Conservation (phyloP, 2,113 vertebrate species). For the Daubentonia madagascariensis region DNA sequence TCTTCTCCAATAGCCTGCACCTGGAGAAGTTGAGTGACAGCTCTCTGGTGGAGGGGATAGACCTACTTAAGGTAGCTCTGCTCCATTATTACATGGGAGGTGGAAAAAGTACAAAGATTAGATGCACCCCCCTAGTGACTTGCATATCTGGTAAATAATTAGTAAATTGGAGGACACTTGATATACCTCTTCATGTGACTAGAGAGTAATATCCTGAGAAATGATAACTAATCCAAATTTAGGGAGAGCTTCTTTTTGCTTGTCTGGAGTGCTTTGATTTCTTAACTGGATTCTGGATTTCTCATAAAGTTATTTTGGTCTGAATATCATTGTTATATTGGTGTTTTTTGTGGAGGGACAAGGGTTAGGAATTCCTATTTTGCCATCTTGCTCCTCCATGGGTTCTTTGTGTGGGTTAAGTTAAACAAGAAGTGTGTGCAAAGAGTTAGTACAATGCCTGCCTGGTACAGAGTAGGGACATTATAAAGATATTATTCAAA, state of each 20-base stretch:
- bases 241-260: neutral
- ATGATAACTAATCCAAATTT: neutral
- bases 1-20: neutral
- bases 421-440: neutral
- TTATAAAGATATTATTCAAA: neutral
- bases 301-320: neutral
- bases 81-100: neutral
- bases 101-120: neutral
- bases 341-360: neutral
- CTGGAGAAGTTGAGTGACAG: slow-evolving; percentile 24
- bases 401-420: neutral
- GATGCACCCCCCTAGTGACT: neutral
- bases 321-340: neutral
- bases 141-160: neutral
- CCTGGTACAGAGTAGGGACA: neutral
- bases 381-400: neutral
- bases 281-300: neutral
- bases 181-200: neutral
- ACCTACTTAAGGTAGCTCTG: neutral
- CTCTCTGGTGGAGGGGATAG: neutral
- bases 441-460: neutral
- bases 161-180: neutral
- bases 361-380: neutral
- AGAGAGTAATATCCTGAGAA: slow-evolving; percentile 24
- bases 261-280: neutral